A percentile compares a stretch with the other conserved stretches of the same genome.
Conservation (phyloP, 35 echinoderm and acorn worm genomes). For the Heliocidaris erythrogramma region DNA sequence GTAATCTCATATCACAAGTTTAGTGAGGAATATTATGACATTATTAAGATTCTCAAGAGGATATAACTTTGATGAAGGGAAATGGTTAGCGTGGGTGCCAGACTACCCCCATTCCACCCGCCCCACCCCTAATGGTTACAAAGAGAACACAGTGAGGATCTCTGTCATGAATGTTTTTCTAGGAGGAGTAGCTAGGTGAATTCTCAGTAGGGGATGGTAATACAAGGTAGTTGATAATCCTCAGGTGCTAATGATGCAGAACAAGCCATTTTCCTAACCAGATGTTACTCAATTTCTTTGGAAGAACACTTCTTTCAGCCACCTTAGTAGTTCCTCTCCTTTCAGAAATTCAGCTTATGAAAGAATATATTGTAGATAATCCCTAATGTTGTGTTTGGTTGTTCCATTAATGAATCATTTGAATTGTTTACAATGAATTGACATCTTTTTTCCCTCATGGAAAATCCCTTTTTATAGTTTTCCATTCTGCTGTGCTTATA, state of each 20-base stretch:
- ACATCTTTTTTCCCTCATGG: not conserved
- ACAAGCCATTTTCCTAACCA: not conserved
- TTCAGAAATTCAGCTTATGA: not conserved
- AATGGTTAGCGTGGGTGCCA: not conserved
- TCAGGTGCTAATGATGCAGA: conserved; percentile 16
- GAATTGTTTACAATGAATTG: not conserved
- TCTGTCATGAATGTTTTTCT: not conserved
- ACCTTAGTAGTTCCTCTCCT: not conserved
- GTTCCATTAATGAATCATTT: not conserved
- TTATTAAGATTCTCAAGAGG: not conserved
- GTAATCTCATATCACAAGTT: too few relatives aligned
- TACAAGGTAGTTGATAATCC: conserved; percentile 17
- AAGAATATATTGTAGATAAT: not conserved
- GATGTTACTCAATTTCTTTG: not conserved
- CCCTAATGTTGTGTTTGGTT: not conserved
- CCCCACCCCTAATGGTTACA: not conserved
- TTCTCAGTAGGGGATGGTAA: conserved; percentile 6
- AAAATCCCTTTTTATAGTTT: not conserved
- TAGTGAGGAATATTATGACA: too few relatives aligned
- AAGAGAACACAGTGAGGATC: not conserved
- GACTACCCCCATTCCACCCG: not conserved
- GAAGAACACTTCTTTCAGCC: not conserved
- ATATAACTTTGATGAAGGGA: not conserved
- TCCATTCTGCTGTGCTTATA: not conserved
- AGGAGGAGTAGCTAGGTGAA: not conserved